Percentiles rank a stretch among this genome's conserved stretches.
These are phyloP conservation scores for Murina feae DNA, from an alignment of 2,113 vertebrate genomes.

Conservation along the genomic window DNA sequence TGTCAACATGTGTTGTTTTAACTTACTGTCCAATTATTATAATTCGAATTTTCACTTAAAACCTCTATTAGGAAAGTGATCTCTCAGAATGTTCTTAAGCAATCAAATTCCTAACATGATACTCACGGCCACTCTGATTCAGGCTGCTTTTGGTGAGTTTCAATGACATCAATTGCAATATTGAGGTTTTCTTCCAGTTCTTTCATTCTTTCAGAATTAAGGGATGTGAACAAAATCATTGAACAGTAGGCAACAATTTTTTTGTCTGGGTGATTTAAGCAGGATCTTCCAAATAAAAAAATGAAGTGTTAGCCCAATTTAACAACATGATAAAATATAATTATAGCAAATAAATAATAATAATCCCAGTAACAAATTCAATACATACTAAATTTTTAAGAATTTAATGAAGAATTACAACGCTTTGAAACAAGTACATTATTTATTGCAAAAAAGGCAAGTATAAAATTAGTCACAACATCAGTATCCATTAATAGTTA, in stretches of 20 bases:
- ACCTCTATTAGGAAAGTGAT: not conserved
- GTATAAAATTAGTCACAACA: not conserved
- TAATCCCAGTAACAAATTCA: not conserved
- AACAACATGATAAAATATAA: not conserved
- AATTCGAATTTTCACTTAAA: not conserved
- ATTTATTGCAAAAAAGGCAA: not conserved
- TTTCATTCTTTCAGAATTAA: constrained; percentile 84
- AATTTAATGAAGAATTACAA: not conserved
- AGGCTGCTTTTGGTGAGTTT: constrained; percentile 84
- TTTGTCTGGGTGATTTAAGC: constrained; percentile 85
- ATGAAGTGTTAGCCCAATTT: not conserved
- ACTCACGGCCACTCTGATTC: constrained; percentile 95
- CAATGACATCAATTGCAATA: constrained; percentile 83
- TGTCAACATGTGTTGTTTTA: not conserved
- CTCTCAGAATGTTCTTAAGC: not conserved
- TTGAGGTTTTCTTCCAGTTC: constrained; percentile 82
- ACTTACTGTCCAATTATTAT: not conserved
- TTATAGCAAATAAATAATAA: not conserved
- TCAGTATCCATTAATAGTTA: not conserved
- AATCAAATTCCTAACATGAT: not conserved
- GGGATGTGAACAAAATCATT: constrained; percentile 93
- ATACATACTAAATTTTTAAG: not conserved
- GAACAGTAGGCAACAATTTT: constrained; percentile 87
- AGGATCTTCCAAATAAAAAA: constrained; percentile 75
- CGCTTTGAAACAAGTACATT: not conserved